Conservation (phyloP, 2,888 invertebrate species). For the Perdita meconis region DNA sequence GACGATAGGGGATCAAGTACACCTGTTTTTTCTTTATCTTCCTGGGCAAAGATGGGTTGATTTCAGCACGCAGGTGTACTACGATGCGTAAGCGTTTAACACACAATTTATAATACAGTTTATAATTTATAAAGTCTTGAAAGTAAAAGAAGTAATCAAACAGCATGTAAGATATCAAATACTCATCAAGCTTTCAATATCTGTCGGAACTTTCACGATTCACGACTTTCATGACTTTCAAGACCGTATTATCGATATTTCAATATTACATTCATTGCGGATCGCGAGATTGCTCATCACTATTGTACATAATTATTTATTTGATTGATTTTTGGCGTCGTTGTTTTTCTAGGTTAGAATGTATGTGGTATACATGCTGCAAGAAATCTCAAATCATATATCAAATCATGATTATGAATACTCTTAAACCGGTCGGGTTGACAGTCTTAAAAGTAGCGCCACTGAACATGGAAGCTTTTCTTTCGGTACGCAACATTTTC, state of each 20-base stretch:
- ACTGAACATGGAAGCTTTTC: too few species aligned
- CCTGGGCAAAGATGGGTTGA: slow-evolving; percentile 5
- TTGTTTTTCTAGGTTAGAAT: neutral
- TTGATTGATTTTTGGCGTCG: neutral
- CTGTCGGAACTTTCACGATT: too few species aligned
- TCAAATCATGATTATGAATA: neutral
- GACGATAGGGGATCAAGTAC: neutral
- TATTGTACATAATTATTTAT: neutral
- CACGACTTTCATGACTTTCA: too few species aligned
- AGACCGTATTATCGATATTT: too few species aligned
- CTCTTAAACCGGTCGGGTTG: neutral
- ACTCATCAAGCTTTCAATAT: too few species aligned
- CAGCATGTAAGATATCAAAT: too few species aligned
- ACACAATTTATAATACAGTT: neutral
- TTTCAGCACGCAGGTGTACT: slow-evolving; percentile 1
- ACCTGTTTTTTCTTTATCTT: slow-evolving; percentile 6
- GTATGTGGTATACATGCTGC: neutral
- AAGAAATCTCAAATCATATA: neutral
- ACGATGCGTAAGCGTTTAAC: neutral
- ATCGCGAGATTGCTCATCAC: neutral
- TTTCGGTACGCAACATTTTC: too few species aligned
- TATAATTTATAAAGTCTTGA: too few species aligned
- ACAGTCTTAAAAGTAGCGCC: neutral
- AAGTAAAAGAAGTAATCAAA: too few species aligned
- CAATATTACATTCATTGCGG: too few species aligned